Conservation (phyloP, 2,113 vertebrate genomes). For the Anolis sagrei region DNA sequence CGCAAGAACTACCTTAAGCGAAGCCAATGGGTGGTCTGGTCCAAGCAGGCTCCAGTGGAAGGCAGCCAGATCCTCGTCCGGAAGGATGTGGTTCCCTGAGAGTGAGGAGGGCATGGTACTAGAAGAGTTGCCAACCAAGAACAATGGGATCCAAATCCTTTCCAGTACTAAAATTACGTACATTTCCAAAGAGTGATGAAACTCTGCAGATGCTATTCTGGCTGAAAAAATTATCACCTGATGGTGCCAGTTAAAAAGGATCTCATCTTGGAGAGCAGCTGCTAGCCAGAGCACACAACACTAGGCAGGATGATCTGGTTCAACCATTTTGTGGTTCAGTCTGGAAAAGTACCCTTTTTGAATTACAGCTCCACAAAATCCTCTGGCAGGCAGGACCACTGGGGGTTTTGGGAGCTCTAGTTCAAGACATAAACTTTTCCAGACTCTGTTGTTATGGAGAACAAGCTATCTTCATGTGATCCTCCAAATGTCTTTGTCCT, state of each 20-base stretch:
- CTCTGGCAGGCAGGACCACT: neutral
- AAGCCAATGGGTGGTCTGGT: conserved; percentile 92
- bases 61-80: conserved; percentile 93
- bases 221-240: neutral
- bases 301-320: neutral
- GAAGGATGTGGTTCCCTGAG: conserved; percentile 92
- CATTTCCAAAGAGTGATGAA: neutral
- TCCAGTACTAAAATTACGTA: neutral
- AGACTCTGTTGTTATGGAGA: neutral
- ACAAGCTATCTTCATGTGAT: neutral
- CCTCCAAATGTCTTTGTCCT: neutral
- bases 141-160: neutral
- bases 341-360: neutral
- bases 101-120: conserved; percentile 1
- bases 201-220: neutral
- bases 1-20: conserved; percentile 83
- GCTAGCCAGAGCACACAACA: neutral
- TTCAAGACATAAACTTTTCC: neutral
- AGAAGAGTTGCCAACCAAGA: neutral
- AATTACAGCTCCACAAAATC: neutral
- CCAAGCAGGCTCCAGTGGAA: conserved; percentile 95
- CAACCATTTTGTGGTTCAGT: neutral
- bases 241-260: neutral
- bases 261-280: neutral
- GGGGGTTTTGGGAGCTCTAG: neutral